phyloP scores from a whole-genome alignment of 2,888 invertebrate genomes.

The Synanthedon myopaeformis region DNA sequence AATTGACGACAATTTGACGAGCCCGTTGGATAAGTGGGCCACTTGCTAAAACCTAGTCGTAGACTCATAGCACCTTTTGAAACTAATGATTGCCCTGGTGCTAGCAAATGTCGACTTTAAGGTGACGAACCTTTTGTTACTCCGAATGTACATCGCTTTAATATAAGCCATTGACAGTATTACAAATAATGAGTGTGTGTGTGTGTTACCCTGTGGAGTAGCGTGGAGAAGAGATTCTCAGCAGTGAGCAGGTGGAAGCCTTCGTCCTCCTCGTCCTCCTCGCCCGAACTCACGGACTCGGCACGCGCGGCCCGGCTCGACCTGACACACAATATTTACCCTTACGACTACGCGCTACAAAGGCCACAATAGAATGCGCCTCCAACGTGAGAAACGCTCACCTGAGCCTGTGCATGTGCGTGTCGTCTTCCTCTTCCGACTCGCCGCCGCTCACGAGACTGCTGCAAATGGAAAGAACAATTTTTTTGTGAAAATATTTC shows the following conservation, averaged over 20 bases:
- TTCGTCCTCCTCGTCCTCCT: constrained; percentile 89
- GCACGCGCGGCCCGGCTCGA: constrained; percentile 78
- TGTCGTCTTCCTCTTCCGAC: constrained; percentile 77
- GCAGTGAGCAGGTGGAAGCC: constrained; percentile 92
- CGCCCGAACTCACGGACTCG: constrained; percentile 89
- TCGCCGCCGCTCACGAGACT: constrained; percentile 78
- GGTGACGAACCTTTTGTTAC: too few relatives aligned
- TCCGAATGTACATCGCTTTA: too few relatives aligned
- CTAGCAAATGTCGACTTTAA: too few relatives aligned
- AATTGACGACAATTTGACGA: too few relatives aligned
- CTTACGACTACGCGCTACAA: constrained; percentile 29
- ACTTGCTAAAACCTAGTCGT: too few relatives aligned
- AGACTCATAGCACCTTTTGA: too few relatives aligned
- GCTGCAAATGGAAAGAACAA: constrained; percentile 19
- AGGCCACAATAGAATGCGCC: too few relatives aligned
- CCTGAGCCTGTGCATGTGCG: constrained; percentile 78
- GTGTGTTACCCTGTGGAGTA: constrained; percentile 78
- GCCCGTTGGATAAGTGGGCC: too few relatives aligned
- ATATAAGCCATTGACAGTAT: too few relatives aligned
- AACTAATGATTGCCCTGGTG: too few relatives aligned
- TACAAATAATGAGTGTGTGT: too few relatives aligned
- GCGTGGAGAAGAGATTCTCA: constrained; percentile 89
- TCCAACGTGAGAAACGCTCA: constrained; percentile 13
- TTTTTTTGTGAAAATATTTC: not conserved
- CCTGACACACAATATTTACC: constrained; percentile 22